Evolutionary conservation across 2,113 vertebrate species (phyloP).

Genomic region (Numenius arquata): DNA sequence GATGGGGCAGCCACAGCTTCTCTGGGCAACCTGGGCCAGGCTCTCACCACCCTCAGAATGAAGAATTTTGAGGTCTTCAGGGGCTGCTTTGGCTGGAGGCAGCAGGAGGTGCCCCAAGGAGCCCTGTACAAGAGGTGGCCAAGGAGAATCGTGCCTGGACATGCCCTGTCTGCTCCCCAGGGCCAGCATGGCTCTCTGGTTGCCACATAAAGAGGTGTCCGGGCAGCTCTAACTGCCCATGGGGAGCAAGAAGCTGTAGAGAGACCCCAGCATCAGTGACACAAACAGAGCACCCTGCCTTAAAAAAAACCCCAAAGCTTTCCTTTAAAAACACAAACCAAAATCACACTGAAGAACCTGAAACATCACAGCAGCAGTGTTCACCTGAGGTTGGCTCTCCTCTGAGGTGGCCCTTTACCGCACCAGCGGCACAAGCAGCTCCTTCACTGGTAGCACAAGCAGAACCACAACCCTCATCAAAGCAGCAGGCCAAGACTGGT

Average conservation of each 20-base stretch:
- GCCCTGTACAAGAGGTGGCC: too few relatives aligned
- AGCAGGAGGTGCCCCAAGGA: background rate
- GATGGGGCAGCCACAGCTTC: too few relatives aligned
- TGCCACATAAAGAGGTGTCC: rapidly evolving
- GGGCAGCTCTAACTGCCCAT: rapidly evolving
- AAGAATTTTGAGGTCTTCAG: background rate
- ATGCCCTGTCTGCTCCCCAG: too few relatives aligned
- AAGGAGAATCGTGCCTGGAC: rapidly evolving
- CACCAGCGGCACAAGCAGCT: background rate
- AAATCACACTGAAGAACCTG: rapidly evolving
- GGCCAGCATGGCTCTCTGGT: rapidly evolving
- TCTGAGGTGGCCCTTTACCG: background rate
- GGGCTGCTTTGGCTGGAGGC: too few relatives aligned
- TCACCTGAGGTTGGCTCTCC: background rate
- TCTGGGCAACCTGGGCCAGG: background rate
- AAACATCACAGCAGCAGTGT: rapidly evolving
- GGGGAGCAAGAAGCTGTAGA: background rate
- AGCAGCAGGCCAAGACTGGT: background rate
- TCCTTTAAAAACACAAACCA: background rate
- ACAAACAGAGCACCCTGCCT: background rate
- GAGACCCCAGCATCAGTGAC: rapidly evolving
- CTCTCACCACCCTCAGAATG: background rate
- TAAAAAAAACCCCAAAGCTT: too few relatives aligned
- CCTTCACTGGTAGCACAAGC: too few relatives aligned
- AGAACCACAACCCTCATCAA: background rate